A percentile compares a stretch with the other conserved stretches of the same genome.
phyloP scores from a whole-genome alignment of 2,888 invertebrate genomes.

The Rambutsinella grinnellia region DNA sequence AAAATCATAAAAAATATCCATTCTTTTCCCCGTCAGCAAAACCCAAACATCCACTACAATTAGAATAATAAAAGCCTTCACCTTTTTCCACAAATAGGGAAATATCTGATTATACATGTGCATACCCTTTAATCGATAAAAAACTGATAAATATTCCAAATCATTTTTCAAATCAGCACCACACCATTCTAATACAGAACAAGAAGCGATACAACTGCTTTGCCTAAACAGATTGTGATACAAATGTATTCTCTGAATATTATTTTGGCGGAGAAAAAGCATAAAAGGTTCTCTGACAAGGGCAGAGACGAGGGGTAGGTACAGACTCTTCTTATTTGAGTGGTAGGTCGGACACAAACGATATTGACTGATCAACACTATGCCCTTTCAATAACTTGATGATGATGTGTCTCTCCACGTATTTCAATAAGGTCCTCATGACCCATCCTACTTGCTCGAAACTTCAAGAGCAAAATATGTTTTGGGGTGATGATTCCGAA shows the following conservation, averaged over 20 bases:
- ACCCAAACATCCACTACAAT: slow-evolving; percentile 30
- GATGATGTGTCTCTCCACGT: no score
- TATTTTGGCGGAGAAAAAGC: slow-evolving; percentile 42
- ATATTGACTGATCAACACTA: neutral
- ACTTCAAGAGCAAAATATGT: no score
- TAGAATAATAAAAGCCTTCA: neutral
- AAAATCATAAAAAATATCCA: slow-evolving; percentile 31
- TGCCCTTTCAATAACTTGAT: no score
- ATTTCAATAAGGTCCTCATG: no score
- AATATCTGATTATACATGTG: slow-evolving; percentile 15
- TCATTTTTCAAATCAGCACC: slow-evolving; percentile 44
- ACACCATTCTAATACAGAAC: no score
- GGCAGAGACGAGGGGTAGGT: slow-evolving; percentile 34
- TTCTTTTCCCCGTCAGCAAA: slow-evolving; percentile 39
- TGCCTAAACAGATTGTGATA: slow-evolving; percentile 36
- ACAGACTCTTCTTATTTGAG: slow-evolving; percentile 28
- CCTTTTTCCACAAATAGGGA: slow-evolving; percentile 55
- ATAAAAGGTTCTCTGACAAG: slow-evolving; percentile 26
- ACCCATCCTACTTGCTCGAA: no score
- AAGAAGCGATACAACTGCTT: no score
- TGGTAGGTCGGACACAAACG: neutral
- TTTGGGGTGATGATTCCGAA: slow-evolving; percentile 46
- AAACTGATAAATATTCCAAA: slow-evolving; percentile 63
- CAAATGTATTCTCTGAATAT: no score
- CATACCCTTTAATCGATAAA: slow-evolving; percentile 42